Percentiles rank a stretch among this genome's conserved stretches.
Conservation (phyloP, 2,113 vertebrate species). For the Eulacestoma nigropectus region DNA sequence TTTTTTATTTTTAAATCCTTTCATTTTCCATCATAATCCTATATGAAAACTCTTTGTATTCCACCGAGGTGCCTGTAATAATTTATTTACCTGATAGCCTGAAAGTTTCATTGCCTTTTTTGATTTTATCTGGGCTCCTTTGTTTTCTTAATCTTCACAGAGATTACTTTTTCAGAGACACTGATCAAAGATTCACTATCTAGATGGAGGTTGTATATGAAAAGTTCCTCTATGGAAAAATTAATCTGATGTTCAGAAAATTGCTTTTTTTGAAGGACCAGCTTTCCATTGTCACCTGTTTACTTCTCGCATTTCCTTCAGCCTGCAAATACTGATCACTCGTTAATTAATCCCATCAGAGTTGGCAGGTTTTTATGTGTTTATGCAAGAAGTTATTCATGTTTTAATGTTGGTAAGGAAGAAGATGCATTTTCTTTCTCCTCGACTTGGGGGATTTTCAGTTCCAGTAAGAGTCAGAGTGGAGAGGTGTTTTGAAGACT, state of each 20-base stretch:
- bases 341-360: background rate
- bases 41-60: background rate
- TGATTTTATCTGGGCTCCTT: background rate
- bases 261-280: background rate
- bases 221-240: background rate
- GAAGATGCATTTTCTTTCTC: background rate
- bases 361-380: background rate
- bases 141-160: slow-evolving; percentile 1
- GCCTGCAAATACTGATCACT: background rate
- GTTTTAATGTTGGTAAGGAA: background rate
- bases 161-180: background rate
- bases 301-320: background rate
- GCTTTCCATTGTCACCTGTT: background rate
- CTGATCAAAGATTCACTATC: background rate
- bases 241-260: background rate
- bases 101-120: background rate
- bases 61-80: background rate
- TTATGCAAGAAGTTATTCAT: background rate
- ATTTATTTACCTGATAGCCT: background rate
- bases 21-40: background rate
- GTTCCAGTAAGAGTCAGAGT: background rate
- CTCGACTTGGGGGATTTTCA: background rate
- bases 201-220: background rate
- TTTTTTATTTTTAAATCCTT: background rate
- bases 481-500: background rate